Percentiles rank a stretch among this genome's conserved stretches.
Evolutionary conservation across 2,113 vertebrate genomes (phyloP).

Genomic region (Ciconia boyciana): DNA sequence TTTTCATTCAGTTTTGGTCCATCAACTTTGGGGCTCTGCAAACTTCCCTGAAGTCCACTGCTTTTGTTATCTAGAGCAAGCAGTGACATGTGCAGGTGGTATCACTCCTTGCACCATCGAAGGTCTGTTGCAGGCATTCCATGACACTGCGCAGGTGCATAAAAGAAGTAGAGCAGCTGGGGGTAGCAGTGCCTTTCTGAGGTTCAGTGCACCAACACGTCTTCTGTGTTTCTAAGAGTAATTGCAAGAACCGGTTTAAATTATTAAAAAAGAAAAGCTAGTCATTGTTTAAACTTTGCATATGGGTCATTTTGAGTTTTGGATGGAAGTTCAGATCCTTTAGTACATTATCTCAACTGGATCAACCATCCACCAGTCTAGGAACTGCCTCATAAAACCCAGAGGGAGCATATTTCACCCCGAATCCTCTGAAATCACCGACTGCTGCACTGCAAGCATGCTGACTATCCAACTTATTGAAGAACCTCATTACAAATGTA

Average conservation of each 20-base stretch:
- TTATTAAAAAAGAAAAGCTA: background rate
- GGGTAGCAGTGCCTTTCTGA: background rate
- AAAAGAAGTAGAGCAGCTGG: background rate
- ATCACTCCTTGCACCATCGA: background rate
- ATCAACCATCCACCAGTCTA: background rate
- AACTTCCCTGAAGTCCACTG: background rate
- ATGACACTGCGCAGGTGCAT: rapidly evolving
- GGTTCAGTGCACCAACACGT: background rate
- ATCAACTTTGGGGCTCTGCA: background rate
- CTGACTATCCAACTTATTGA: background rate
- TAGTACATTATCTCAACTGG: background rate
- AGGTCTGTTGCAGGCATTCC: background rate
- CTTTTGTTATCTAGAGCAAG: background rate
- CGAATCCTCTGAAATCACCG: background rate
- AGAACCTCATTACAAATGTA: background rate
- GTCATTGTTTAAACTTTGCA: background rate
- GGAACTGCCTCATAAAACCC: background rate
- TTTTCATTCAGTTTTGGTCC: background rate
- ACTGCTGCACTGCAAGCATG: background rate
- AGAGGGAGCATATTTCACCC: background rate
- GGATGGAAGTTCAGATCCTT: background rate
- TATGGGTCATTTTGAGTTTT: background rate
- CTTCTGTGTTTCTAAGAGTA: background rate
- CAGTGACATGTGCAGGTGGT: background rate
- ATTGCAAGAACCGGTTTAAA: background rate